Base-by-base conservation (phyloP, 2,113 vertebrate genomes). In the Acanthisitta chloris region DNA sequence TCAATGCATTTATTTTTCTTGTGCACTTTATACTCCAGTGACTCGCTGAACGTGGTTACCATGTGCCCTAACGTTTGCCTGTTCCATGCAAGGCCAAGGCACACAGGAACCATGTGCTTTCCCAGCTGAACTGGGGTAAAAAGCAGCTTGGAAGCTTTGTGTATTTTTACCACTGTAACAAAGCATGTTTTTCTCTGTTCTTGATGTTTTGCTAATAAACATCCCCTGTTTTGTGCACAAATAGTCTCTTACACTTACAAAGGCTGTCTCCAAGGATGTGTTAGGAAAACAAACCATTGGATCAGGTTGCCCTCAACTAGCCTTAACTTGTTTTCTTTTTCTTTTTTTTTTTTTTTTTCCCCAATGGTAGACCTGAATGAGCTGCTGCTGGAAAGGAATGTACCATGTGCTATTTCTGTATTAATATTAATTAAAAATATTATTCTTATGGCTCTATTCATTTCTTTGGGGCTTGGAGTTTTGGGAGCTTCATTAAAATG, bases 201-300 rank as follows among this genome's bases (percentile, higher is more conserved):
- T 89, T 96, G 88, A 49, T 94, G 80, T 93, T 96, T 96, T 96
- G 93, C 94, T 92, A 57, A 96, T 97, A 96, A 97, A 96, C 91
- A 94, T 94, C 92, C 79, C 85, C 71, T 92, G 94, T 90, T 91
- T 85, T 92, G 93, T 96, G 96, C 78, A 81, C 43, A 64, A 29
- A 40, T 58, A 62, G 90, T 96, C 81, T 94, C 91, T 86, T 89
- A 79, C 69, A 77, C 59, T 92, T 91, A 40, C 1, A 29, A 89
- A 81, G 45, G 69, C 88, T 83, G 70, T 70, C 61, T 92, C 29
- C 26, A 48, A 49, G 69, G 85, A 62, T 23, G 48, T 26, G 21
- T 83, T 78, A 77, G 71, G 45, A 58, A 88, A 87, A 52, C 34
- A 84, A 85, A 62, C 45, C 33, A 2, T 46, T 86, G 24, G 45